These are phyloP conservation scores for Tetheella fluctuosa DNA, from an alignment of 2,888 invertebrate genomes.

Conservation along the genomic window DNA sequence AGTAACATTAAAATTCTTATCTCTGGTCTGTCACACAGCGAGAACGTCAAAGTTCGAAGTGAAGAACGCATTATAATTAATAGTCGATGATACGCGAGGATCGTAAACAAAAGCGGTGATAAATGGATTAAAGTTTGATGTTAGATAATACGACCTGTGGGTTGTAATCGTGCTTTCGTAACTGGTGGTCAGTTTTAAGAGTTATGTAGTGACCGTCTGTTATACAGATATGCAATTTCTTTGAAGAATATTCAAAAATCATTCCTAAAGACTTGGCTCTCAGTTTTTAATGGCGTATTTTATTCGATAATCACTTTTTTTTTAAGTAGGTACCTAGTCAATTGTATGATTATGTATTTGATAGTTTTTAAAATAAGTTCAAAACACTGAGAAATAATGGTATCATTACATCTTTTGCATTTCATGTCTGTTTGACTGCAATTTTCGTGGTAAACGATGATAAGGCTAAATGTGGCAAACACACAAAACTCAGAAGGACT, in stretches of 20 bases:
- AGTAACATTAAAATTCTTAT: slow-evolving; percentile 83
- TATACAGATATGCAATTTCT: slow-evolving; percentile 30
- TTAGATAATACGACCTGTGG: slow-evolving; percentile 77
- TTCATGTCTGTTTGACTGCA: too few species aligned
- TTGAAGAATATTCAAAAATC: neutral
- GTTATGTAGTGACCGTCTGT: slow-evolving; percentile 38
- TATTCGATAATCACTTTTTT: too few species aligned
- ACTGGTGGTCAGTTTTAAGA: slow-evolving; percentile 69
- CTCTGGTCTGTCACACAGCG: slow-evolving; percentile 82
- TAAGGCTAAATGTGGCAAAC: too few species aligned
- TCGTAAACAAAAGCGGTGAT: slow-evolving; percentile 84
- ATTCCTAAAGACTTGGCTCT: too few species aligned
- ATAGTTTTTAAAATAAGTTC: too few species aligned
- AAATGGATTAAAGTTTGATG: slow-evolving; percentile 82
- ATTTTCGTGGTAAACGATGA: too few species aligned
- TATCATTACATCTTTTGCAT: too few species aligned
- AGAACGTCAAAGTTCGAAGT: slow-evolving; percentile 83
- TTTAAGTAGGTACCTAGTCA: too few species aligned
- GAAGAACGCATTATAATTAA: slow-evolving; percentile 83
- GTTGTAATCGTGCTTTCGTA: slow-evolving; percentile 80
- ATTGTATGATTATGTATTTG: too few species aligned
- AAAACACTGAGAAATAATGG: too few species aligned
- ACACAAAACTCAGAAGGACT: too few species aligned
- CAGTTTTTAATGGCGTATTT: too few species aligned
- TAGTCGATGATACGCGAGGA: slow-evolving; percentile 83